Percentiles rank a stretch among this genome's conserved stretches.
Conservation (phyloP, 2,888 invertebrate species). For the Norana najaformis region DNA sequence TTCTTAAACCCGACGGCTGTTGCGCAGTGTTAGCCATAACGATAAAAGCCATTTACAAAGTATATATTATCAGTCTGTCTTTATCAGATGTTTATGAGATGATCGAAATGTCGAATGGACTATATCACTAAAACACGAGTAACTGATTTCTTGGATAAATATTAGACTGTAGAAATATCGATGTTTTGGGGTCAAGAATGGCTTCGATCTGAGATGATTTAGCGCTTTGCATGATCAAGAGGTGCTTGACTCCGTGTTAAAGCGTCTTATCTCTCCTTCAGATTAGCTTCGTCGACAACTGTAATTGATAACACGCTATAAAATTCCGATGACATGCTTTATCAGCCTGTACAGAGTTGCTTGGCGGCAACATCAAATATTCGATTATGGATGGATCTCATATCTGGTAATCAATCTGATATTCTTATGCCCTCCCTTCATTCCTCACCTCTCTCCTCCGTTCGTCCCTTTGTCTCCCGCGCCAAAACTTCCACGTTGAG, state of each 20-base stretch:
- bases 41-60: no score
- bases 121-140: background rate
- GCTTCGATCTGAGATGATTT: background rate
- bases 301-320: background rate
- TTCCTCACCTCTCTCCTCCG: background rate
- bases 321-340: background rate
- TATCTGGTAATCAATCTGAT: background rate
- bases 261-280: background rate
- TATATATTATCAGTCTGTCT: background rate
- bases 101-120: background rate
- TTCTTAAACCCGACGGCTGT: no score
- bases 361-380: background rate
- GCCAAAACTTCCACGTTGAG: background rate
- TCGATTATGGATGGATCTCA: slow-evolving; percentile 13
- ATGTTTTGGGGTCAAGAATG: background rate
- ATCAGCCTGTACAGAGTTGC: background rate
- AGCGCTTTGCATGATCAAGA: background rate
- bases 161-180: background rate
- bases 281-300: background rate
- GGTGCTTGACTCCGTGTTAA: background rate
- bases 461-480: background rate
- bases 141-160: slow-evolving; percentile 5
- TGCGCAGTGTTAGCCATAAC: no score
- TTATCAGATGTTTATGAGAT: background rate
- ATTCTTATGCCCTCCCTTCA: background rate